phyloP scores from a whole-genome alignment of 2,113 vertebrate species.

The Typhlomys cinereus region DNA sequence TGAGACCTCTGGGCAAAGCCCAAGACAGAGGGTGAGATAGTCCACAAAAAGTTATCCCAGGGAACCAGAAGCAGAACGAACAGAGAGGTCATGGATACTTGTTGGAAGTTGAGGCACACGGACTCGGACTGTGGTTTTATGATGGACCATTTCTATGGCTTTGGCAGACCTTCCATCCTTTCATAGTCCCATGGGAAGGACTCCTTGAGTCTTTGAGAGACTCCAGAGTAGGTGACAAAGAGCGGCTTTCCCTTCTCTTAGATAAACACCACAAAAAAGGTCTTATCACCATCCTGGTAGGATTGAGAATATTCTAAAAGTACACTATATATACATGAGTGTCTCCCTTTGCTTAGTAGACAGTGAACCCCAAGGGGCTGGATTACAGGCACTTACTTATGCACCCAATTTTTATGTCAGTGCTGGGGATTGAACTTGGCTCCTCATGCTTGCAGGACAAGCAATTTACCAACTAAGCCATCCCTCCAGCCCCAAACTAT shows the following conservation, averaged over 20 bases:
- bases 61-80: not conserved
- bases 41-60: fast-evolving
- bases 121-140: not conserved
- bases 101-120: not conserved
- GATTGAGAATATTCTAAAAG: no score
- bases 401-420: no score
- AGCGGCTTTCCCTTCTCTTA: not conserved
- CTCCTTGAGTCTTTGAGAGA: not conserved
- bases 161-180: no score
- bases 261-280: no score
- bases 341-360: no score
- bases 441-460: no score
- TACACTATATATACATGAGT: no score
- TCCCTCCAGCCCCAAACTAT: no score
- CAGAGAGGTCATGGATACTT: not conserved
- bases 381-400: no score
- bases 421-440: no score
- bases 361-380: not conserved
- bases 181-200: not conserved
- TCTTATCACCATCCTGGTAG: no score
- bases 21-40: not conserved
- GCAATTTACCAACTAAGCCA: no score
- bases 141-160: not conserved
- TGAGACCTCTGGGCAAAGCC: not conserved
- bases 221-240: not conserved